A percentile compares a stretch with the other conserved stretches of the same genome.
phyloP scores from a whole-genome alignment of 2,888 invertebrate genomes.

The Pristionchus arcanus region DNA sequence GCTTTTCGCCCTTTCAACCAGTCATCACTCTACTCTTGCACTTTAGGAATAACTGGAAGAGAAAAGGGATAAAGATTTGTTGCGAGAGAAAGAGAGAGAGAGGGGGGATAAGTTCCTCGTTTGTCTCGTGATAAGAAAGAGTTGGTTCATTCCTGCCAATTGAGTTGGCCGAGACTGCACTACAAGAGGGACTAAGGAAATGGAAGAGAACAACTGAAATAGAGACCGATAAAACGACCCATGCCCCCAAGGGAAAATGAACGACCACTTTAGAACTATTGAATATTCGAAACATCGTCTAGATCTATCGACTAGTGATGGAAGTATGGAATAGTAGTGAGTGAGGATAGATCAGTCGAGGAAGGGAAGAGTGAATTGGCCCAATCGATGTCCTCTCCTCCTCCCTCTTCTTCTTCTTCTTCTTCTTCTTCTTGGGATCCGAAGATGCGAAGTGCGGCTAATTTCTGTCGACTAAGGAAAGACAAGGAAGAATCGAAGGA shows the following conservation, averaged over 20 bases:
- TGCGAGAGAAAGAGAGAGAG: not conserved
- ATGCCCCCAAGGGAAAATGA: not conserved
- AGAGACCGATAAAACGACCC: not conserved
- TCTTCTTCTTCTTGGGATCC: slow-evolving; percentile 16
- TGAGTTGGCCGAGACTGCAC: slow-evolving; percentile 5
- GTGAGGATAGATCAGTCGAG: not conserved
- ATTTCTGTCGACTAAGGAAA: slow-evolving; percentile 15
- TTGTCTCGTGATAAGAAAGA: slow-evolving; percentile 34
- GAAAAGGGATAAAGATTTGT: not conserved
- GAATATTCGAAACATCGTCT: not conserved
- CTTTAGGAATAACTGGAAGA: not conserved
- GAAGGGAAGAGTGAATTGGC: not conserved
- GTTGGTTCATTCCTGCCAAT: slow-evolving; percentile 31
- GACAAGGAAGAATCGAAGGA: slow-evolving; percentile 35
- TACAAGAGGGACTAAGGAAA: not conserved
- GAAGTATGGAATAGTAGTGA: not conserved
- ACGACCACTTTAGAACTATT: not conserved
- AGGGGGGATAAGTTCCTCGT: slow-evolving; percentile 1
- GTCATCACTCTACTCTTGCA: not conserved
- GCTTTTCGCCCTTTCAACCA: not conserved
- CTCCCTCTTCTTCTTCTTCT: not conserved
- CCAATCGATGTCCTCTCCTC: slow-evolving; percentile 33
- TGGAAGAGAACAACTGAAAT: not conserved
- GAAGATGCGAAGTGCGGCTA: slow-evolving; percentile 40
- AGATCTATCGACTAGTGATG: not conserved